phyloP scores from a whole-genome alignment of 2,113 vertebrate species.

The Spheniscus mendiculus region DNA sequence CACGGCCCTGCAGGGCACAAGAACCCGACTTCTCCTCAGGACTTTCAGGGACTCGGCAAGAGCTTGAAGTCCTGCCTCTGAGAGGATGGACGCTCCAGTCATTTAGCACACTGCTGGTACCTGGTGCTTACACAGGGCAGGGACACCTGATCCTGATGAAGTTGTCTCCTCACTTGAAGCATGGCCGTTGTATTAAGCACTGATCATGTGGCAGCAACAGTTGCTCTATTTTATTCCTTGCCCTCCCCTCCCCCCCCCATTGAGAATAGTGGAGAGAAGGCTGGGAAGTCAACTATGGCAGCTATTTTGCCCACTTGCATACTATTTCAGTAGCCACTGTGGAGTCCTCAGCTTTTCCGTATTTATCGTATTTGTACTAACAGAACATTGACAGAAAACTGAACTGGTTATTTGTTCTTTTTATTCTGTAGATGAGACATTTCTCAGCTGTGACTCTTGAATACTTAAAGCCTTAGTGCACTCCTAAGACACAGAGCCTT shows the following conservation, averaged over 20 bases:
- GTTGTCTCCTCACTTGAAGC: background rate
- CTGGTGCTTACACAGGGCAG: background rate
- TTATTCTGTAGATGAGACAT: background rate
- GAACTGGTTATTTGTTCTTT: background rate
- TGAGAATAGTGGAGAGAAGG: background rate
- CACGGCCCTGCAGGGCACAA: background rate
- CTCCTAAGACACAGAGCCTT: background rate
- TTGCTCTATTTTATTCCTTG: background rate
- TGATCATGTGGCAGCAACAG: background rate
- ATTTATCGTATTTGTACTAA: background rate
- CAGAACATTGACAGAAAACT: background rate
- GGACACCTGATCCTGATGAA: background rate
- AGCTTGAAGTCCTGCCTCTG: background rate
- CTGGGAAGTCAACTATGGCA: background rate
- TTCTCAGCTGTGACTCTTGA: background rate
- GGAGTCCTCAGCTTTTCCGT: background rate
- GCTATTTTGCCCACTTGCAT: background rate
- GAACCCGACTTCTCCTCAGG: background rate
- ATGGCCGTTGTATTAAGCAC: background rate
- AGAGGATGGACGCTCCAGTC: background rate
- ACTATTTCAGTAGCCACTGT: background rate
- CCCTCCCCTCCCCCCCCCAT: rapidly evolving
- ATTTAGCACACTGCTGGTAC: background rate
- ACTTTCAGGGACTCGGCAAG: background rate
- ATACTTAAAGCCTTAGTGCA: rapidly evolving